These are phyloP conservation scores for Clarias laeviceps DNA, from an alignment of 2,797 vertebrate genomes.

Conservation along the genomic window DNA sequence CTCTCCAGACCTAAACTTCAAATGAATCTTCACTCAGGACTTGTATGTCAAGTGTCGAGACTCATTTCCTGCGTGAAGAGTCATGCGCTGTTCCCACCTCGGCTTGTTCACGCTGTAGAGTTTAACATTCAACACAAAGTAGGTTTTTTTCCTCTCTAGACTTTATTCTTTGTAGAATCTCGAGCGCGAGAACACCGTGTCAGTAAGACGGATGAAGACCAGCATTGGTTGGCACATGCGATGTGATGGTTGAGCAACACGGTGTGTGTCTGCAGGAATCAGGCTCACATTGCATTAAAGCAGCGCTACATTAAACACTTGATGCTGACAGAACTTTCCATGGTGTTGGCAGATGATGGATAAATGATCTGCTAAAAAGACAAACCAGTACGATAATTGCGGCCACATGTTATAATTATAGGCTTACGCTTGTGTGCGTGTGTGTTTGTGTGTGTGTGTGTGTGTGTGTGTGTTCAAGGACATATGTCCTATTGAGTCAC, in stretches of 20 bases:
- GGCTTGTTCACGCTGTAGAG: background rate
- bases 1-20: background rate
- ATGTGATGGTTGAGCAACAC: background rate
- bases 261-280: constrained; percentile 21
- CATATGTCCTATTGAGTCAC: constrained; percentile 20
- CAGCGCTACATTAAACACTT: constrained; percentile 33
- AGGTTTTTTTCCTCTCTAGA: too few species aligned
- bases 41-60: background rate
- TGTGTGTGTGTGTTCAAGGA: constrained; percentile 12
- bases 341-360: constrained; percentile 60
- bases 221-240: background rate
- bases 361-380: constrained; percentile 59
- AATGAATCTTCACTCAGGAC: background rate
- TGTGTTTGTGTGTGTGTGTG: too few species aligned
- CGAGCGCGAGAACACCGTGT: background rate
- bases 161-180: background rate
- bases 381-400: constrained; percentile 71
- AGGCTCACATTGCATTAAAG: constrained; percentile 47
- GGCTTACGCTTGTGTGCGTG: constrained; percentile 58
- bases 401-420: constrained; percentile 68
- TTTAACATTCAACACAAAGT: background rate
- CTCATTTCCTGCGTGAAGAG: background rate
- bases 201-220: background rate
- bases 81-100: too few species aligned
- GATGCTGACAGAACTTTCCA: constrained; percentile 57